Evolutionary conservation across 2,113 vertebrate genomes (phyloP).

Genomic region (Laterallus jamaicensis): DNA sequence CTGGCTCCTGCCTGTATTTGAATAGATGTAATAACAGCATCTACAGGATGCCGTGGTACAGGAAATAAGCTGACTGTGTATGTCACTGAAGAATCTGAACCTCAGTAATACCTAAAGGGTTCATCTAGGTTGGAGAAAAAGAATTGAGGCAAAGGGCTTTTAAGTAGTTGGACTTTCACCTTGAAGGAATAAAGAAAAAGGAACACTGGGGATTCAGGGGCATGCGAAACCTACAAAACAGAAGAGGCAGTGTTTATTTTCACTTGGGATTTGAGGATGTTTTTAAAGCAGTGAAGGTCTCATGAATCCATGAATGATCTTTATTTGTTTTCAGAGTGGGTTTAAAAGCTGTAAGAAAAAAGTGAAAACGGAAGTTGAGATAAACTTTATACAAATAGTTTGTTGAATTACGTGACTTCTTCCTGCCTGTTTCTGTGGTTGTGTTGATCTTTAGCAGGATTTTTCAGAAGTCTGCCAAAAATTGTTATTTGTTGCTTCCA

Average conservation of each 20-base stretch:
- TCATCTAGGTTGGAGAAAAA: neutral
- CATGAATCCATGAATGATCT: neutral
- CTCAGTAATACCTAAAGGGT: neutral
- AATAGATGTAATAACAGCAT: neutral
- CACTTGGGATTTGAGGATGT: neutral
- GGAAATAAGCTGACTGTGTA: neutral
- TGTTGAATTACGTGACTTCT: neutral
- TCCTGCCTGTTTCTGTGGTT: neutral
- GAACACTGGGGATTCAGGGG: neutral
- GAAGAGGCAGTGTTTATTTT: neutral
- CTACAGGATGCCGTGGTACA: neutral
- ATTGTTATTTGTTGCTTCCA: neutral
- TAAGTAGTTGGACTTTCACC: neutral
- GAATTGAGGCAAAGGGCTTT: neutral
- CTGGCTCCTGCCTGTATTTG: neutral
- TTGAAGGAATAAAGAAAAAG: neutral
- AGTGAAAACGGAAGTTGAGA: neutral
- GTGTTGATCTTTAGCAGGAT: neutral
- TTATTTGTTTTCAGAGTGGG: neutral
- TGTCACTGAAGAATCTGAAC: neutral
- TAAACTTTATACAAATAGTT: neutral
- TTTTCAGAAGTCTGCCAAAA: neutral
- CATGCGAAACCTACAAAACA: neutral
- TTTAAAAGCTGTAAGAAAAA: neutral
- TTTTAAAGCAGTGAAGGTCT: neutral